Conservation (phyloP, 2,888 invertebrate species). For the Mythimna vitellina region DNA sequence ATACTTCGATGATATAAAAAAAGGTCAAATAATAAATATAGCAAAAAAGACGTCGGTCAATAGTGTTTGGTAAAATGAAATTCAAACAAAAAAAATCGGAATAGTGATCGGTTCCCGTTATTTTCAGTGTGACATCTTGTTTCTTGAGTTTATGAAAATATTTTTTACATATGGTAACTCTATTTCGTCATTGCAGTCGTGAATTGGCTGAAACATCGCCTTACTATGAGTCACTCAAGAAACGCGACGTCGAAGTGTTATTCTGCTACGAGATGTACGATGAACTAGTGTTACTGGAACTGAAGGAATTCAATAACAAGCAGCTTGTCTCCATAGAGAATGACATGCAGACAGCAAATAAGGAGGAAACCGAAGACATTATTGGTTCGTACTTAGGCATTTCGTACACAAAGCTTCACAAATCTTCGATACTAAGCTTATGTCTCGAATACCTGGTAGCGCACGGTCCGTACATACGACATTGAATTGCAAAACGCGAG, state of each 20-base stretch:
- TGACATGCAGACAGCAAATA: constrained; percentile 95
- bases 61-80: no score
- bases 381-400: constrained; percentile 90
- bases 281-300: constrained; percentile 97
- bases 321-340: constrained; percentile 97
- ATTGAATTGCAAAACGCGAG: no score
- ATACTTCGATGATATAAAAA: no score
- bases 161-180: not conserved
- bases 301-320: constrained; percentile 95
- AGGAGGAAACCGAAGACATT: constrained; percentile 89
- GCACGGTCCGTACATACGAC: no score
- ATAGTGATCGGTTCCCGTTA: no score
- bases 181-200: constrained; percentile 91
- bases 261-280: constrained; percentile 99
- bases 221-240: constrained; percentile 97
- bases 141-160: not conserved
- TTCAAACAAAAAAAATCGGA: no score
- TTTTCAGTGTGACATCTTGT: no score
- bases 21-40: no score
- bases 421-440: no score
- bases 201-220: constrained; percentile 98
- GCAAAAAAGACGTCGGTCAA: no score
- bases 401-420: not conserved
- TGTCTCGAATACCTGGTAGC: no score
- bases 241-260: constrained; percentile 96